A percentile compares a stretch with the other conserved stretches of the same genome.
Conservation (phyloP, 2,797 vertebrate genomes). For the Gastrophryne carolinensis region DNA sequence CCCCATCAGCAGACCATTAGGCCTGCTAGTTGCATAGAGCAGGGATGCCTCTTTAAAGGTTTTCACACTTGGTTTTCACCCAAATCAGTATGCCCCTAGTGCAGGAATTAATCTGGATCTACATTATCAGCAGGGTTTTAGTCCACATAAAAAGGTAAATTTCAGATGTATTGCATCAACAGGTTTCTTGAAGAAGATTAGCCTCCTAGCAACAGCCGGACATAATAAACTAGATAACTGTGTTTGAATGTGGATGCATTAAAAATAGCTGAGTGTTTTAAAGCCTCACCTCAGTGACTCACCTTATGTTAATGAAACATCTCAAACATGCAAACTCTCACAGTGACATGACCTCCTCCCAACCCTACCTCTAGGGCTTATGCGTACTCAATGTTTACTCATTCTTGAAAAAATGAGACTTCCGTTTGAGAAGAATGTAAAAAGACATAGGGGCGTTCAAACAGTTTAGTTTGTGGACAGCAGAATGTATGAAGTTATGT, state of each 20-base stretch:
- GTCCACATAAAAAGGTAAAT: too few species aligned
- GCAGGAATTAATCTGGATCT: too few species aligned
- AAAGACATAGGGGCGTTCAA: too few species aligned
- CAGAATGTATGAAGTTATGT: neutral
- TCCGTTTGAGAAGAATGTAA: neutral
- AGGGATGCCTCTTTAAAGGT: too few species aligned
- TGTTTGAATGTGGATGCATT: neutral
- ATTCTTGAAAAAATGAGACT: slow-evolving; percentile 14
- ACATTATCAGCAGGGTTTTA: too few species aligned
- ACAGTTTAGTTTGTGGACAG: neutral
- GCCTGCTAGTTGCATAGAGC: too few species aligned
- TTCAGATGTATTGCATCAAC: too few species aligned
- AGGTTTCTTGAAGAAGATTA: neutral
- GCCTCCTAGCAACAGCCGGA: neutral
- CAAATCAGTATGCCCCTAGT: too few species aligned
- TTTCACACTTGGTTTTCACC: too few species aligned
- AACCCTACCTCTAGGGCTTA: slow-evolving; percentile 18
- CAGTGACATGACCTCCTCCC: slow-evolving; percentile 26
- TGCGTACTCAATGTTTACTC: slow-evolving; percentile 9
- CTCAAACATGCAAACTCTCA: neutral
- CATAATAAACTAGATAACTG: neutral
- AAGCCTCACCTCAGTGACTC: slow-evolving; percentile 45
- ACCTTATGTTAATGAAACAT: slow-evolving; percentile 14
- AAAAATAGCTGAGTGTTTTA: slow-evolving; percentile 6
- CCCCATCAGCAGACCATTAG: too few species aligned